phyloP scores from a whole-genome alignment of 1,140 invertebrate species.

The Cylas formicarius region DNA sequence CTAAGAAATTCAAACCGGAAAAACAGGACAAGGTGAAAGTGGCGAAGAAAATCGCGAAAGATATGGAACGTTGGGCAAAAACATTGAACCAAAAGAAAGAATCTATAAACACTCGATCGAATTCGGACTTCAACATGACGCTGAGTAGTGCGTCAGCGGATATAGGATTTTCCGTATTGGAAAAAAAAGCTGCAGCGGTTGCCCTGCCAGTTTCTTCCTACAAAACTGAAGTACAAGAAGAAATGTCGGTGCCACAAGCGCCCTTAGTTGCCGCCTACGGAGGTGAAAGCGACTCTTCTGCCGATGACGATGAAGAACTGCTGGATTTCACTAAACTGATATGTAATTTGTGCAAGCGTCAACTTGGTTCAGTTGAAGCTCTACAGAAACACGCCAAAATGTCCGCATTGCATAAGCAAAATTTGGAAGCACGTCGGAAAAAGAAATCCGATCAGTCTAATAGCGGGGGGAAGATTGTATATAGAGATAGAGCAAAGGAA shows the following conservation, averaged over 20 bases:
- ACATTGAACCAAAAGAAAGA: constrained; percentile 96
- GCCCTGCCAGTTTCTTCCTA: constrained; percentile 13
- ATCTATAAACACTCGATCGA: constrained; percentile 40
- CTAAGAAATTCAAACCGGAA: constrained; percentile 52
- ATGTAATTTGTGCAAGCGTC: constrained; percentile 91
- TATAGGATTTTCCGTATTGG: constrained; percentile 81
- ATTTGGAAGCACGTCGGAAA: constrained; percentile 54
- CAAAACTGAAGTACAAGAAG: constrained; percentile 18
- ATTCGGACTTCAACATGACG: constrained; percentile 22
- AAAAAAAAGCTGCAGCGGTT: constrained; percentile 49
- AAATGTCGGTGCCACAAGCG: constrained; percentile 18
- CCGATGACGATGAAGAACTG: constrained; percentile 52
- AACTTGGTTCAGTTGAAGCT: constrained; percentile 84
- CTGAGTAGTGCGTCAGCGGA: constrained; percentile 63
- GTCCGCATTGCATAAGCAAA: constrained; percentile 94
- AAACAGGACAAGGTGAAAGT: constrained; percentile 92
- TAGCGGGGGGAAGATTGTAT: constrained; percentile 42
- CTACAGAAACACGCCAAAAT: constrained; percentile 86
- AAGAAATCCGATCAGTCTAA: constrained; percentile 34
- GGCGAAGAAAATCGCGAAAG: constrained; percentile 94
- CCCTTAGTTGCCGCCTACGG: constrained; percentile 72
- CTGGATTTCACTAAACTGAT: constrained; percentile 87
- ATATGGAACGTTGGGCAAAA: constrained; percentile 82
- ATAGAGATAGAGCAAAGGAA: constrained; percentile 95
- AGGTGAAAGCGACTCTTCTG: constrained; percentile 49